Conservation (phyloP, 2,888 invertebrate genomes). For the Chironomus tentans region DNA sequence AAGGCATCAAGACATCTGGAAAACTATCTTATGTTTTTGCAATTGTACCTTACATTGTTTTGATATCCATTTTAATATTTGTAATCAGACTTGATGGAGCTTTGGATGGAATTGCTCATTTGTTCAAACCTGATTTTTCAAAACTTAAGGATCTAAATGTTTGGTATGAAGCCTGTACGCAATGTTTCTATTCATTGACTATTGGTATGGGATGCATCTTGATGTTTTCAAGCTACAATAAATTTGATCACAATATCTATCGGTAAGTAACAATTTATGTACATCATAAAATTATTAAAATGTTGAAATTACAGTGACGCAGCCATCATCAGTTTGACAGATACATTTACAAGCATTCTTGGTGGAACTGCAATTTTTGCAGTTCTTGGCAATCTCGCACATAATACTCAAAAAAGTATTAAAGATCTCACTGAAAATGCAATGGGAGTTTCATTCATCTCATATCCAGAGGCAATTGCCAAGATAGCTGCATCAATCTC, state of each 20-base stretch:
- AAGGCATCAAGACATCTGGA: constrained; percentile 68
- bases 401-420: constrained; percentile 45
- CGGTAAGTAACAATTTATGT: constrained; percentile 42
- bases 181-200: constrained; percentile 69
- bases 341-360: constrained; percentile 71
- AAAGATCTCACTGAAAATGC: constrained; percentile 59
- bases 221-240: constrained; percentile 71
- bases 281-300: no score
- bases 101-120: constrained; percentile 64
- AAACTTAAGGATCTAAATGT: constrained; percentile 60
- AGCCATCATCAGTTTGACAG: constrained; percentile 69
- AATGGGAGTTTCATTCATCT: constrained; percentile 66
- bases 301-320: constrained; percentile 56
- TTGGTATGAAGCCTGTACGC: constrained; percentile 70
- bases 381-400: constrained; percentile 69
- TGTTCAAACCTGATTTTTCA: constrained; percentile 69
- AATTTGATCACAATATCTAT: constrained; percentile 59
- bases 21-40: constrained; percentile 86
- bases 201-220: constrained; percentile 66
- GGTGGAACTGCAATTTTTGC: constrained; percentile 78
- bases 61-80: constrained; percentile 62
- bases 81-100: constrained; percentile 60
- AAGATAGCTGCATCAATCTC: constrained; percentile 46
- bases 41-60: constrained; percentile 70
- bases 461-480: constrained; percentile 74